These are phyloP conservation scores for Crocodylus rhombifer DNA, from an alignment of 2,797 vertebrate species.

Conservation along the genomic window DNA sequence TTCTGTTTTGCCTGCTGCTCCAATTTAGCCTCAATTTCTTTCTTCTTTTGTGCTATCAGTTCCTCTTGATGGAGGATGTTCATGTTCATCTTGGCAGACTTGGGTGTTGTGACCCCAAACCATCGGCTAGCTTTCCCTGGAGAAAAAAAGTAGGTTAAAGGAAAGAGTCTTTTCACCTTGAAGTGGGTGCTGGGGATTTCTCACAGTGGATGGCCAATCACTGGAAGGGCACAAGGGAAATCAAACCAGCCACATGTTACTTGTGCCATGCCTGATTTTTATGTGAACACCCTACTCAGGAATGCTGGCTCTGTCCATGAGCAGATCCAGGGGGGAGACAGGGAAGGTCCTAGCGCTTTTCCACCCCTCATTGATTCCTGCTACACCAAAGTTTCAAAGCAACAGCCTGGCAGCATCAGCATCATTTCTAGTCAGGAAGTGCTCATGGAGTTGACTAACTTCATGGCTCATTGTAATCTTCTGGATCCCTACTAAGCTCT, in stretches of 20 bases:
- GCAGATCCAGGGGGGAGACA: too few species aligned
- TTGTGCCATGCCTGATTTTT: neutral
- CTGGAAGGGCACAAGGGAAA: neutral
- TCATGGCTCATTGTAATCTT: too few species aligned
- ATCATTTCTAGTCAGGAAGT: too few species aligned
- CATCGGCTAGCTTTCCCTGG: conserved; percentile 91
- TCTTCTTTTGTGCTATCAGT: conserved; percentile 96
- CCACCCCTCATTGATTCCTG: too few species aligned
- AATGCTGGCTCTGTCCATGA: neutral
- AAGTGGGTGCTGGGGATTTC: neutral
- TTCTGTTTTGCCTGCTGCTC: conserved; percentile 88
- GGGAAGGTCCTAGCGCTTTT: too few species aligned
- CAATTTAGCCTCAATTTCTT: conserved; percentile 94
- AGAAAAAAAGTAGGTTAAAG: conserved; percentile 22
- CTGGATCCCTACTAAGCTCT: too few species aligned
- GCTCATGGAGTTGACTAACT: too few species aligned
- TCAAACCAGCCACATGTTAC: neutral
- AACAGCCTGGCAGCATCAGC: too few species aligned
- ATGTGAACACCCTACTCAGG: neutral
- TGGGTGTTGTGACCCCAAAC: conserved; percentile 83
- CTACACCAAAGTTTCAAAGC: too few species aligned
- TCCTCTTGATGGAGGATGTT: conserved; percentile 95
- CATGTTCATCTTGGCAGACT: conserved; percentile 89
- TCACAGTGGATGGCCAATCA: neutral
- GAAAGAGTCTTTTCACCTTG: neutral